Conservation (phyloP, 2,888 invertebrate genomes). For the Diadegma fenestrale region DNA sequence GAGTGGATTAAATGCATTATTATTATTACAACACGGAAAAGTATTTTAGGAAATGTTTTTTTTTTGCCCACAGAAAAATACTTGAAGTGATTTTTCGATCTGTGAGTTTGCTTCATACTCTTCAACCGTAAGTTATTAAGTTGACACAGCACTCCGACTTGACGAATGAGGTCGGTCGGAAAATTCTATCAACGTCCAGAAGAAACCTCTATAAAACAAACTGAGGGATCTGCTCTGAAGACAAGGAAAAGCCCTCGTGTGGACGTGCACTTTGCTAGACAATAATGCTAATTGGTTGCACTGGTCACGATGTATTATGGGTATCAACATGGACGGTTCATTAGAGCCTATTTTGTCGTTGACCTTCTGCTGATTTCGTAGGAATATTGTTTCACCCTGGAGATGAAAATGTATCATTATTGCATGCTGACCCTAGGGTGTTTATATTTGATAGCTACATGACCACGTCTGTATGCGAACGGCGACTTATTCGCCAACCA, state of each 20-base stretch:
- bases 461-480: neutral
- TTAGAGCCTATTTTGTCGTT: neutral
- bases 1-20: neutral
- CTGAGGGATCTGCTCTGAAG: neutral
- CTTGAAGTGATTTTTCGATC: neutral
- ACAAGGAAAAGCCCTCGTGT: neutral
- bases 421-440: neutral
- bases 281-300: conserved; percentile 22
- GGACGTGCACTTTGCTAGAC: neutral
- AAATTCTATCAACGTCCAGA: neutral
- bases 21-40: neutral
- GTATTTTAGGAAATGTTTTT: neutral
- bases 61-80: neutral
- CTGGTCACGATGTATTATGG: neutral
- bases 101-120: neutral
- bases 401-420: conserved; percentile 10
- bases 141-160: neutral
- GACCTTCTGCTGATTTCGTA: neutral
- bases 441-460: neutral
- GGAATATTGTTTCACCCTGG: neutral
- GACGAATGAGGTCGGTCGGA: neutral
- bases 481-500: neutral
- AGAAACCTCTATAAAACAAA: neutral
- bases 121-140: neutral
- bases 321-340: neutral